These are phyloP conservation scores for Anolis sagrei DNA, from an alignment of 2,113 vertebrate species.

Conservation along the genomic window DNA sequence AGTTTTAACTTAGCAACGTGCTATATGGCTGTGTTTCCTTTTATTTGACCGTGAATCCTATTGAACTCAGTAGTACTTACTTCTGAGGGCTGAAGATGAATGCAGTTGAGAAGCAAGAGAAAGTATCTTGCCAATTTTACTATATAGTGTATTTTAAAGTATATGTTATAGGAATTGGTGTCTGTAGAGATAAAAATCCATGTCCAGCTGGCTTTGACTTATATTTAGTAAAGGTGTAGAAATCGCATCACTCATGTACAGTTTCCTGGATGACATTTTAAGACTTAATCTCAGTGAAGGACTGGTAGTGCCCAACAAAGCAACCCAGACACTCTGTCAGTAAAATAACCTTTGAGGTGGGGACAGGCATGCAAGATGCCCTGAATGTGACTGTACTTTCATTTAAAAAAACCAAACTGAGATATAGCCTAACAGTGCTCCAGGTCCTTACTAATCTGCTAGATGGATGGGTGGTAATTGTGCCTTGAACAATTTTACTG, in stretches of 20 bases:
- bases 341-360: neutral
- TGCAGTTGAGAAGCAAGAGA: too few relatives aligned
- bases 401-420: neutral
- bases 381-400: neutral
- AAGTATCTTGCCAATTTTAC: too few relatives aligned
- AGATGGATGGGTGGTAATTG: neutral
- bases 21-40: too few relatives aligned
- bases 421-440: neutral
- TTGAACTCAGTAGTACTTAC: too few relatives aligned
- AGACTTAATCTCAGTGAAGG: neutral
- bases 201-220: neutral
- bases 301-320: neutral
- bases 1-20: too few relatives aligned
- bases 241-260: neutral
- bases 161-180: too few relatives aligned
- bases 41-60: too few relatives aligned
- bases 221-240: neutral
- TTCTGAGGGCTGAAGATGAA: too few relatives aligned
- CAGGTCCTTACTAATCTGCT: neutral
- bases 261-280: neutral
- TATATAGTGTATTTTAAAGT: too few relatives aligned
- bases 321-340: neutral
- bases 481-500: neutral
- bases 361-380: neutral
- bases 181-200: neutral